These are phyloP conservation scores for Agrilus planipennis DNA, from an alignment of 1,140 invertebrate species.

Conservation along the genomic window DNA sequence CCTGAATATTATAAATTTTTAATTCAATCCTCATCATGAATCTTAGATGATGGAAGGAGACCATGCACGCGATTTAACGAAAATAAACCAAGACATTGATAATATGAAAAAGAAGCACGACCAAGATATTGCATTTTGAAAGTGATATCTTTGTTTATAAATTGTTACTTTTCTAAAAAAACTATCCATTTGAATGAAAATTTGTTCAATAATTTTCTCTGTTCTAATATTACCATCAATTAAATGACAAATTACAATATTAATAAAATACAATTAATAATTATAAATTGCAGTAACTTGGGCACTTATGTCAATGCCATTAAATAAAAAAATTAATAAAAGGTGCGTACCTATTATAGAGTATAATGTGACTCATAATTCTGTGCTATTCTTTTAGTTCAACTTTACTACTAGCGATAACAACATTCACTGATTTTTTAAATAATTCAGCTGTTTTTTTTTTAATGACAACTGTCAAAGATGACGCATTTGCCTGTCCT, in stretches of 20 bases:
- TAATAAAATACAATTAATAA: no score
- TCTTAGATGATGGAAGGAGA: constrained; percentile 48
- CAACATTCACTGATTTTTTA: not conserved
- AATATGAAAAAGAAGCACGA: constrained; percentile 58
- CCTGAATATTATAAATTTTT: no score
- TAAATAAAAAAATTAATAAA: no score
- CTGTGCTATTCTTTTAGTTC: not conserved
- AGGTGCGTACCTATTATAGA: not conserved
- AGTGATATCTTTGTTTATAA: no score
- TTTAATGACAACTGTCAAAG: not conserved
- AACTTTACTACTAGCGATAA: not conserved
- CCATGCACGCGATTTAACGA: constrained; percentile 55
- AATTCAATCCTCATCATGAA: no score
- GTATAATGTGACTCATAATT: not conserved
- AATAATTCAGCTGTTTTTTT: not conserved
- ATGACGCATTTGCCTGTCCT: constrained; percentile 23
- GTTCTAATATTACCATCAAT: no score
- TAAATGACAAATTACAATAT: no score
- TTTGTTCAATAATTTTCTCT: no score
- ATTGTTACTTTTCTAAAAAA: no score
- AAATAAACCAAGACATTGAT: constrained; percentile 53
- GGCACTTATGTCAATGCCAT: no score
- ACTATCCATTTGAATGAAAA: no score
- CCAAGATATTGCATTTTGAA: constrained; percentile 52
- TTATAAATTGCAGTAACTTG: no score